Evolutionary conservation across 2,888 invertebrate genomes (phyloP).

Genomic region (Lasioglossum malachurum): DNA sequence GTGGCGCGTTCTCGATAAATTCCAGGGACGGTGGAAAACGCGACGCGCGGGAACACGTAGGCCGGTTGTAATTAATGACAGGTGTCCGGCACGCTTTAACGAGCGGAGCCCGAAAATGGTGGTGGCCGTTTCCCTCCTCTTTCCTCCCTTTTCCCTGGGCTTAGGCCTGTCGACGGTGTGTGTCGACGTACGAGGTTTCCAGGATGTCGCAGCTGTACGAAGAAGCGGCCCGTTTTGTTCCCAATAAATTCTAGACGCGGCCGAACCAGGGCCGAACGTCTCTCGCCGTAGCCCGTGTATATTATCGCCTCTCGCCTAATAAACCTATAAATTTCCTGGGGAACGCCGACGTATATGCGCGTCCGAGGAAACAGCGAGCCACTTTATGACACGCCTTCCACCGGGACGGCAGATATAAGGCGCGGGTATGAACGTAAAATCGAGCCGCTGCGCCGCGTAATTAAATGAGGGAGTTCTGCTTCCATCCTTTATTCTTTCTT

Average conservation of each 20-base stretch:
- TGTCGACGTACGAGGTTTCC: constrained; percentile 20
- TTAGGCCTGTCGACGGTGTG: neutral
- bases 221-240: constrained; percentile 43
- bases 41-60: constrained; percentile 28
- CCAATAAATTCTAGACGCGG: constrained; percentile 59
- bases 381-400: constrained; percentile 44
- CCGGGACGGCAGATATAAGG: constrained; percentile 36
- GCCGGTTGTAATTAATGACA: constrained; percentile 61
- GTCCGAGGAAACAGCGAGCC: constrained; percentile 41
- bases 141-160: neutral
- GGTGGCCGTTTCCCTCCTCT: constrained; percentile 20
- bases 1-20: constrained; percentile 31
- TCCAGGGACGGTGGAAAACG: constrained; percentile 33
- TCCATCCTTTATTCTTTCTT: constrained; percentile 1
- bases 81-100: constrained; percentile 55
- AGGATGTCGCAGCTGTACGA: constrained; percentile 53
- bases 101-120: constrained; percentile 53
- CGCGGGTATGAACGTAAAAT: constrained; percentile 46
- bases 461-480: constrained; percentile 32
- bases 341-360: constrained; percentile 31
- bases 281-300: constrained; percentile 48
- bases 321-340: constrained; percentile 73
- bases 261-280: constrained; percentile 39
- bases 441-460: constrained; percentile 35
- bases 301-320: constrained; percentile 72